phyloP scores from a whole-genome alignment of 2,888 invertebrate species.

The Lycia hirtaria region DNA sequence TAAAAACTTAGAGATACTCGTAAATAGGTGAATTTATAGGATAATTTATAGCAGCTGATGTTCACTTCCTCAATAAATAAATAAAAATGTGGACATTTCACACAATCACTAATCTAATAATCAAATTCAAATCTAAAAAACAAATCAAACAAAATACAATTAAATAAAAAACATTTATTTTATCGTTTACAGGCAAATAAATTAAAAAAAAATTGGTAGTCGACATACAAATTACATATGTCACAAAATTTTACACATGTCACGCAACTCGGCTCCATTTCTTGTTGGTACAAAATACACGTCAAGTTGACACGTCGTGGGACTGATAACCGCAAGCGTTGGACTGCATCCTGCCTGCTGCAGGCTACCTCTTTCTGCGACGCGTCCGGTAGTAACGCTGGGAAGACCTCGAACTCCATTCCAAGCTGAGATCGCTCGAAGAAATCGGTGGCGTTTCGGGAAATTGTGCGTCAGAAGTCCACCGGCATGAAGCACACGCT shows the following conservation, averaged over 20 bases:
- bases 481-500: slow-evolving; percentile 74
- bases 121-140: too few relatives aligned
- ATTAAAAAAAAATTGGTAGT: neutral
- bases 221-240: neutral
- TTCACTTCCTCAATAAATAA: neutral
- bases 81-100: too few relatives aligned
- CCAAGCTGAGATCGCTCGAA: slow-evolving; percentile 74
- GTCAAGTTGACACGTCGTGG: slow-evolving; percentile 27
- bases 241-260: slow-evolving; percentile 12
- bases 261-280: slow-evolving; percentile 25
- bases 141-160: too few relatives aligned
- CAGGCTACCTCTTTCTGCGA: slow-evolving; percentile 71
- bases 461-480: slow-evolving; percentile 81
- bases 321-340: slow-evolving; percentile 43
- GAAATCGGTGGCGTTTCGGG: slow-evolving; percentile 79
- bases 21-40: neutral
- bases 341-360: slow-evolving; percentile 30
- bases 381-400: slow-evolving; percentile 62
- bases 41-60: neutral
- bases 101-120: too few relatives aligned
- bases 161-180: neutral
- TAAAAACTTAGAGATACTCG: neutral
- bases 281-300: slow-evolving; percentile 13
- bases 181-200: neutral
- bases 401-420: slow-evolving; percentile 77